Conservation (phyloP, 2,113 vertebrate species). For the Calyptomena viridis region DNA sequence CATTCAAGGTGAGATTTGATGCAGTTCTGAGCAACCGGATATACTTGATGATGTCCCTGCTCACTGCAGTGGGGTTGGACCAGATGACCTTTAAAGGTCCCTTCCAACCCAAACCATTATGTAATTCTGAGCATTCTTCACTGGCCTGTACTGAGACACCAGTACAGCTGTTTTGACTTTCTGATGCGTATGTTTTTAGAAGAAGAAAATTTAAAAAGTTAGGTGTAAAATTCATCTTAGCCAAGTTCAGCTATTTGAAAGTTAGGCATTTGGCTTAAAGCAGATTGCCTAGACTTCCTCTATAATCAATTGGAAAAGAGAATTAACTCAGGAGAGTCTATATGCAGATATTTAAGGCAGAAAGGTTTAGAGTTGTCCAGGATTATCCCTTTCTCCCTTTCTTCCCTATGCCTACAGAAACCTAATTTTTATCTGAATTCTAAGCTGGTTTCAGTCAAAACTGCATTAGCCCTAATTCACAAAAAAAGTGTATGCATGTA, state of each 20-base stretch:
- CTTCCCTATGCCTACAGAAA: background rate
- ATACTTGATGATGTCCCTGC: background rate
- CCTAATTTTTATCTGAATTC: background rate
- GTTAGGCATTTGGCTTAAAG: background rate
- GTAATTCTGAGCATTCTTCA: background rate
- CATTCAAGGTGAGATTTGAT: background rate
- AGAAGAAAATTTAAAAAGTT: background rate
- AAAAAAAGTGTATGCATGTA: accelerated
- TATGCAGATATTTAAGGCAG: background rate
- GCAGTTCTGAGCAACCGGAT: background rate
- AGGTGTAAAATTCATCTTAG: background rate
- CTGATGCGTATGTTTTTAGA: accelerated
- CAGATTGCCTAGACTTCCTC: background rate
- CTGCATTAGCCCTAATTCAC: background rate
- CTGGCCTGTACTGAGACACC: background rate
- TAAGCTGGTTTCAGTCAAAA: background rate
- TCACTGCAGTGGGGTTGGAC: background rate
- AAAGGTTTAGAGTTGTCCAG: background rate
- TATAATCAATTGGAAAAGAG: background rate
- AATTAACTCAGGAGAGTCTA: background rate
- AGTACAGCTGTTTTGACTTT: background rate
- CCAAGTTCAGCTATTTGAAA: background rate
- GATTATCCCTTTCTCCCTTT: background rate
- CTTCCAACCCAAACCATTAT: background rate
- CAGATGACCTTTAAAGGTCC: background rate